Evolutionary conservation across 2,888 invertebrate species (phyloP).

Genomic region (Cephus sareptanus): DNA sequence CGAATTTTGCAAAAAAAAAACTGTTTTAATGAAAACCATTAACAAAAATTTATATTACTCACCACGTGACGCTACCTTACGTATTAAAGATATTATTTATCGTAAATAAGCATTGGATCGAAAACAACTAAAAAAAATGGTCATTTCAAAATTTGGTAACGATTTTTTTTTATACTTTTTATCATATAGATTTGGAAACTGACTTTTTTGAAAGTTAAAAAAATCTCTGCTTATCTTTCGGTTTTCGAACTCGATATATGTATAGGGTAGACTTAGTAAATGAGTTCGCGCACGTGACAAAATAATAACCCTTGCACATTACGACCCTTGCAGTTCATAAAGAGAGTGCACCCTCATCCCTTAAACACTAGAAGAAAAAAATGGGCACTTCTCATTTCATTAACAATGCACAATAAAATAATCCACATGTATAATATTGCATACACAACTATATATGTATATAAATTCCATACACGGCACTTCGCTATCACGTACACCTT

Average conservation of each 20-base stretch:
- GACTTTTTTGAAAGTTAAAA: neutral
- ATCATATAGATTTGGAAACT: neutral
- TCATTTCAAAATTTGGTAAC: too few species aligned
- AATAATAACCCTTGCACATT: conserved; percentile 14
- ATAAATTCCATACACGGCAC: conserved; percentile 4
- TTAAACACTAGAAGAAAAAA: neutral
- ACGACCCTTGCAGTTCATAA: neutral
- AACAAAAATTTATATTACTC: neutral
- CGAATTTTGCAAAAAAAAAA: neutral
- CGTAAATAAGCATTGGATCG: neutral
- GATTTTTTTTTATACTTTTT: too few species aligned
- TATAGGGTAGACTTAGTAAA: conserved; percentile 3
- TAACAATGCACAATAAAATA: neutral
- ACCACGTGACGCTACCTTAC: neutral
- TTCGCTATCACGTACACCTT: conserved; percentile 8
- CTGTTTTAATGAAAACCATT: neutral
- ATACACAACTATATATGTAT: neutral
- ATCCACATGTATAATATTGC: neutral
- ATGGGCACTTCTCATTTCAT: neutral
- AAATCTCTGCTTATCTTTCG: neutral
- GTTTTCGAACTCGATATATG: neutral
- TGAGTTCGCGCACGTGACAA: conserved; percentile 12
- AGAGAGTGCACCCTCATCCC: neutral
- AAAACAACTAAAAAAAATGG: too few species aligned
- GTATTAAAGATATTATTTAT: neutral